A percentile compares a stretch with the other conserved stretches of the same genome.
phyloP scores from a whole-genome alignment of 2,113 vertebrate genomes.

The Ictalurus punctatus region DNA sequence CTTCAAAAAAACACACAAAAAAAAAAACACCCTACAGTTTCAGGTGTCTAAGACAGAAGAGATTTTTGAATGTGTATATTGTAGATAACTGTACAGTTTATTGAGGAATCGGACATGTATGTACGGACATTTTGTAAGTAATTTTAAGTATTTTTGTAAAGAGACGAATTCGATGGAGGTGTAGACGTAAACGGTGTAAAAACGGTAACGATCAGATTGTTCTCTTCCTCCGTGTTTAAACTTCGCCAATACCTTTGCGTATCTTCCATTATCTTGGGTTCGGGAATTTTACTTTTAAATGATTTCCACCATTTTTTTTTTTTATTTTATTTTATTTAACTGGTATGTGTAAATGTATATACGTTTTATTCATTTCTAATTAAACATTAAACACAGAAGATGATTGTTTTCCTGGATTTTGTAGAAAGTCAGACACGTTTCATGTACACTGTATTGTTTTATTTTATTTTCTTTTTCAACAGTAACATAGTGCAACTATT shows the following conservation, averaged over 20 bases:
- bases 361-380: conserved; percentile 37
- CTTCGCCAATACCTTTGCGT: neutral
- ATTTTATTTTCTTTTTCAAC: conserved; percentile 30
- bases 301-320: conserved; percentile 58
- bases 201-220: neutral
- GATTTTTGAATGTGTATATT: conserved; percentile 69
- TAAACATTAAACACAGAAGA: neutral
- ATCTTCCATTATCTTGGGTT: conserved; percentile 20
- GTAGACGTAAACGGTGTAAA: conserved; percentile 1
- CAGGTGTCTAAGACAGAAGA: conserved; percentile 55
- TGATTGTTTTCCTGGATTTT: conserved; percentile 27
- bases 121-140: conserved; percentile 66
- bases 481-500: conserved; percentile 51
- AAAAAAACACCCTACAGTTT: conserved; percentile 2
- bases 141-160: conserved; percentile 73
- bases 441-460: conserved; percentile 14
- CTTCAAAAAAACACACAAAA: conserved; percentile 3
- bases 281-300: neutral
- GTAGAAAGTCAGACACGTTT: conserved; percentile 22
- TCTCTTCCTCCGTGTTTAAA: neutral
- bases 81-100: conserved; percentile 77
- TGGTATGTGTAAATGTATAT: conserved; percentile 61
- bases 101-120: conserved; percentile 55
- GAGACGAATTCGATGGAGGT: conserved; percentile 50
- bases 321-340: conserved; percentile 63